phyloP scores from a whole-genome alignment of 2,113 vertebrate genomes.

The Burhinus bistriatus region DNA sequence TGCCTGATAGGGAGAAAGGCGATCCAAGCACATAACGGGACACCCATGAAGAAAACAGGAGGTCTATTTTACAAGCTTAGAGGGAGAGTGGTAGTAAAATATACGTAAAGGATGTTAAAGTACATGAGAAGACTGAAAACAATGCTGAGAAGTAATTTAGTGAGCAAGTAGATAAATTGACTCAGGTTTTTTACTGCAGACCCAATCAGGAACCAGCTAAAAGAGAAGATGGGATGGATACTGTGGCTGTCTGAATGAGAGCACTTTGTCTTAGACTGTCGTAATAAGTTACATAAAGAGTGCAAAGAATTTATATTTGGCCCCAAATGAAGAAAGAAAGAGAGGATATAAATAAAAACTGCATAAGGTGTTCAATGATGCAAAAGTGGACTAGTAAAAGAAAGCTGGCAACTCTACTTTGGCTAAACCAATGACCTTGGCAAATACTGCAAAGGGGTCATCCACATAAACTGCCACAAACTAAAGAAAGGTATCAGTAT shows the following conservation, averaged over 20 bases:
- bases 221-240: not conserved
- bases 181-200: not conserved
- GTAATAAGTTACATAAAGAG: not conserved
- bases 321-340: not conserved
- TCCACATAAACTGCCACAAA: not conserved
- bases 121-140: not conserved
- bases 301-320: not conserved
- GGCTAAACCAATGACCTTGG: not conserved
- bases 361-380: not conserved
- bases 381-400: not conserved
- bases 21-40: not conserved
- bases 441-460: not conserved
- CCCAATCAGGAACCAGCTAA: not conserved
- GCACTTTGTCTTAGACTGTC: not conserved
- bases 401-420: not conserved
- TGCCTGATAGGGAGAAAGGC: not conserved
- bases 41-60: not conserved
- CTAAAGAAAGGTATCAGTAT: not conserved
- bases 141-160: not conserved
- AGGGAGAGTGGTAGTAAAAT: not conserved
- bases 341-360: not conserved
- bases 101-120: not conserved
- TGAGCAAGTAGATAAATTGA: not conserved
- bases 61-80: not conserved
- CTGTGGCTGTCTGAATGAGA: not conserved